Percentiles rank a stretch among this genome's conserved stretches.
Conservation (phyloP, 2,797 vertebrate genomes). For the Gallirallus australis region DNA sequence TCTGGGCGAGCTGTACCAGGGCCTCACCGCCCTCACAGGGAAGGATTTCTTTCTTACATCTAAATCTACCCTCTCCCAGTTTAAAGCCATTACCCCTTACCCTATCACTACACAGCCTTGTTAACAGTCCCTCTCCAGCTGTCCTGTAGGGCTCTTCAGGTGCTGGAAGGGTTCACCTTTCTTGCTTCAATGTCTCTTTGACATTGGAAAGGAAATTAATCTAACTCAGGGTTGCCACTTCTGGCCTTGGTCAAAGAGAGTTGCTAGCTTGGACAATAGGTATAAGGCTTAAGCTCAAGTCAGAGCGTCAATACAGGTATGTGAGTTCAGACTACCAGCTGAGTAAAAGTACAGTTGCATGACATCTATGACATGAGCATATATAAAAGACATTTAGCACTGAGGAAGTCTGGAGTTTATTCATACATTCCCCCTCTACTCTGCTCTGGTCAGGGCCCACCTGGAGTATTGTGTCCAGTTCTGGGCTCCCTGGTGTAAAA, state of each 20-base stretch:
- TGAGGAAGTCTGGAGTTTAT: background rate
- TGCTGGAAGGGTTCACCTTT: too few relatives aligned
- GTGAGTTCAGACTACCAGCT: background rate
- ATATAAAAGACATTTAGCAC: background rate
- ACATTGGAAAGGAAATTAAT: background rate
- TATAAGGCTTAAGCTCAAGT: background rate
- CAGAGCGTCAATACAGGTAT: background rate
- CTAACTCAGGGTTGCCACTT: background rate
- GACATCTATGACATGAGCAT: background rate
- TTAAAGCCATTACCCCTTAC: too few relatives aligned
- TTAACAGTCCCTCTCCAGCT: too few relatives aligned
- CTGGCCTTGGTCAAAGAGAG: background rate
- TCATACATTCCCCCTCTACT: background rate
- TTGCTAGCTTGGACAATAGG: background rate
- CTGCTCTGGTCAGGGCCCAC: too few relatives aligned
- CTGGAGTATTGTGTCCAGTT: too few relatives aligned
- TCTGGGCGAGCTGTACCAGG: too few relatives aligned
- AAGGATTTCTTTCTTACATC: too few relatives aligned
- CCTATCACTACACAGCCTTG: too few relatives aligned
- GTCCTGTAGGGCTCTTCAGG: too few relatives aligned
- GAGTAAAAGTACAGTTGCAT: background rate
- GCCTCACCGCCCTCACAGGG: too few relatives aligned
- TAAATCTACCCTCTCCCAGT: too few relatives aligned
- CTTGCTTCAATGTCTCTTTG: background rate
- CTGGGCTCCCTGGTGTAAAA: too few relatives aligned